A percentile compares a stretch with the other conserved stretches of the same genome.
These are phyloP conservation scores for Dicerorhinus sumatrensis DNA, from an alignment of 2,113 vertebrate genomes.

Conservation along the genomic window DNA sequence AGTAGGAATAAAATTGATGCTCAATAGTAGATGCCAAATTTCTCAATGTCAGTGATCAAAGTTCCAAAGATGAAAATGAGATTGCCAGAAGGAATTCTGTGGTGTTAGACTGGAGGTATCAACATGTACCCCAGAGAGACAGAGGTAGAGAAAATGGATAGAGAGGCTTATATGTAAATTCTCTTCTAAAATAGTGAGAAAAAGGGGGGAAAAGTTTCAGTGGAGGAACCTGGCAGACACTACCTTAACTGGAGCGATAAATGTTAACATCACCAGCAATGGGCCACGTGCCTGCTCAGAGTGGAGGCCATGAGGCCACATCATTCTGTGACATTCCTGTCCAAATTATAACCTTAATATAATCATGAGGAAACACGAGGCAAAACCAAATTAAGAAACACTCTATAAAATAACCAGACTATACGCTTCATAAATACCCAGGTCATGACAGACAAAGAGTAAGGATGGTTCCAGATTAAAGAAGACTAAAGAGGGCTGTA, in stretches of 20 bases:
- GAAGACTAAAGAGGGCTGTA: no score
- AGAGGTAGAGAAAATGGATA: no score
- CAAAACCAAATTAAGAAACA: background rate
- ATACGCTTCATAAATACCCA: background rate
- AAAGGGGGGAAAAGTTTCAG: background rate
- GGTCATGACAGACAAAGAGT: background rate
- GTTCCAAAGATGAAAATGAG: rapidly evolving
- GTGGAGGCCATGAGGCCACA: rapidly evolving
- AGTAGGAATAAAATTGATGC: background rate
- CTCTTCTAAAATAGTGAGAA: background rate
- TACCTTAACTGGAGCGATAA: background rate
- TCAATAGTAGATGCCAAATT: no score
- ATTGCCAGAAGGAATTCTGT: background rate
- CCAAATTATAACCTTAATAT: background rate
- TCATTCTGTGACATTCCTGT: rapidly evolving
- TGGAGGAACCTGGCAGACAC: background rate
- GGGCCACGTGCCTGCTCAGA: background rate
- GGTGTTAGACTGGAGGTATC: background rate
- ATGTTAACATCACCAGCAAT: no score
- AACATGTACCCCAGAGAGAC: rapidly evolving
- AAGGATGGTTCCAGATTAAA: background rate
- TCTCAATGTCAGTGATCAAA: background rate
- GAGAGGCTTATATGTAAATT: background rate
- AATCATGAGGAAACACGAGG: background rate
- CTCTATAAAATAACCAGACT: background rate